A percentile compares a stretch with the other conserved stretches of the same genome.
These are phyloP conservation scores for Heterochromis multidens DNA, from an alignment of 2,113 vertebrate species.

Conservation along the genomic window DNA sequence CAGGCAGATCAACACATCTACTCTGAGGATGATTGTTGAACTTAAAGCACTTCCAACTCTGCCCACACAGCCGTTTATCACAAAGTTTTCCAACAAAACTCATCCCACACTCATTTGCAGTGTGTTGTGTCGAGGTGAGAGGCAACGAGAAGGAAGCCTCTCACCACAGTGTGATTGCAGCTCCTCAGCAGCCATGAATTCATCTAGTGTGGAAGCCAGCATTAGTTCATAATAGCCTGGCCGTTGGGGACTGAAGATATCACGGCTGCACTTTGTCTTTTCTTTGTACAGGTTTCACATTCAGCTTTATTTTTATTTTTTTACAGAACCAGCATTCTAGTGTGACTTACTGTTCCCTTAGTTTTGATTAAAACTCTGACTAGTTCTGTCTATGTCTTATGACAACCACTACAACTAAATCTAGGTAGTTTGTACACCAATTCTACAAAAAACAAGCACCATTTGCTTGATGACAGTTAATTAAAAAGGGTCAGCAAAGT, in stretches of 20 bases:
- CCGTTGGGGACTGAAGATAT: constrained; percentile 3
- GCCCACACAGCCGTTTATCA: constrained; percentile 43
- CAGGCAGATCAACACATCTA: not conserved
- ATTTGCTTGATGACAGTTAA: too few relatives aligned
- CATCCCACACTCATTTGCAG: constrained; percentile 40
- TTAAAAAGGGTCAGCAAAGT: too few relatives aligned
- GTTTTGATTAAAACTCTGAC: not conserved
- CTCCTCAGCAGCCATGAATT: constrained; percentile 14
- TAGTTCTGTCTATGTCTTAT: not conserved
- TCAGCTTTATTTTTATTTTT: not conserved
- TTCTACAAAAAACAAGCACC: too few relatives aligned
- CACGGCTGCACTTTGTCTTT: not conserved
- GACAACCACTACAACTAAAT: not conserved
- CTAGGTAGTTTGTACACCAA: not conserved
- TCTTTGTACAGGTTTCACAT: not conserved
- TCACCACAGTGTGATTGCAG: constrained; percentile 20
- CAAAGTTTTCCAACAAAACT: constrained; percentile 39
- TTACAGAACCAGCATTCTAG: not conserved
- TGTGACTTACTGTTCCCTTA: not conserved
- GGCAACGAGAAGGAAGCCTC: not conserved
- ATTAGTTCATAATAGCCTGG: constrained; percentile 12
- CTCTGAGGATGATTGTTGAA: constrained; percentile 1
- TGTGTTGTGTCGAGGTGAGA: constrained; percentile 26
- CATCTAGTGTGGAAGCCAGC: not conserved
- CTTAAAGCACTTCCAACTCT: constrained; percentile 18